A percentile compares a stretch with the other conserved stretches of the same genome.
Evolutionary conservation across 2,888 invertebrate species (phyloP).

Genomic region (Cheilosia variabilis): DNA sequence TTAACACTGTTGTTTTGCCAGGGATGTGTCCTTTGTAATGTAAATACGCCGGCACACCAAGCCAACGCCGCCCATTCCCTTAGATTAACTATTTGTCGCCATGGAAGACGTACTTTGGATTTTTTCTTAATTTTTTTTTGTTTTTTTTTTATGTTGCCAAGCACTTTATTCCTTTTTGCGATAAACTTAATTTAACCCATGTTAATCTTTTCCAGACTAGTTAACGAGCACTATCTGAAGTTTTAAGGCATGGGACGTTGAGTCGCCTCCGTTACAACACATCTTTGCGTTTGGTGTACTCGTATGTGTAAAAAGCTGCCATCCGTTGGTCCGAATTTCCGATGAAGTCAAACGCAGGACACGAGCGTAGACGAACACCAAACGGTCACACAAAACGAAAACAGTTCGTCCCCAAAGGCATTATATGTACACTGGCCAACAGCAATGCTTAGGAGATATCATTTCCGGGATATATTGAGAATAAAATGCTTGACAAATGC

Average conservation of each 20-base stretch:
- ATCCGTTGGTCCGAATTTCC: slow-evolving; percentile 28
- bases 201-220: slow-evolving; percentile 68
- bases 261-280: neutral
- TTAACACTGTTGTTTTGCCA: slow-evolving; percentile 49
- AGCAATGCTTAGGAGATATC: slow-evolving; percentile 50
- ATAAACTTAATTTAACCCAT: slow-evolving; percentile 67
- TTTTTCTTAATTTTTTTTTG: slow-evolving; percentile 30
- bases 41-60: slow-evolving; percentile 24
- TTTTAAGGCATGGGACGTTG: slow-evolving; percentile 30
- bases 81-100: slow-evolving; percentile 30
- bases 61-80: neutral
- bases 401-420: neutral
- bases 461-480: slow-evolving; percentile 64
- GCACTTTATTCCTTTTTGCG: slow-evolving; percentile 22
- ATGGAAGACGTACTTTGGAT: slow-evolving; percentile 17
- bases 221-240: slow-evolving; percentile 58
- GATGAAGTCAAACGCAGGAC: slow-evolving; percentile 39
- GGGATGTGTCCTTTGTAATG: slow-evolving; percentile 39
- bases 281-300: neutral
- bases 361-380: neutral
- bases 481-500: slow-evolving; percentile 68
- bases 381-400: neutral
- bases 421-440: neutral
- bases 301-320: neutral
- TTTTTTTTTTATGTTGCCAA: neutral